Evolutionary conservation across 2,113 vertebrate genomes (phyloP).

Genomic region (Sialia sialis): DNA sequence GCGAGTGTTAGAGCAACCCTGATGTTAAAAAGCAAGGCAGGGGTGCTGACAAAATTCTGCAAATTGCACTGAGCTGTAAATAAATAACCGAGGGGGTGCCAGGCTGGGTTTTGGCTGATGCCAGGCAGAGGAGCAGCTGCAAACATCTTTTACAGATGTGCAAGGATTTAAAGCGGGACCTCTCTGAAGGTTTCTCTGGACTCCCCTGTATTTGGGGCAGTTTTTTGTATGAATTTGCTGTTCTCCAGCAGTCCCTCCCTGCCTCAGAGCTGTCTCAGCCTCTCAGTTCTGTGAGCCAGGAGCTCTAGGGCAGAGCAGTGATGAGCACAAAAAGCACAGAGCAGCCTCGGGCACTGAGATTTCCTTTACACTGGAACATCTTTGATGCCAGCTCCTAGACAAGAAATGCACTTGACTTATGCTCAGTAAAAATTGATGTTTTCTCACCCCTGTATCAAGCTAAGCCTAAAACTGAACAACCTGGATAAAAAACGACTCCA

Average conservation of each 20-base stretch:
- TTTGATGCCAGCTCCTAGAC: not conserved
- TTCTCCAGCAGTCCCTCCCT: not conserved
- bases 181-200: not conserved
- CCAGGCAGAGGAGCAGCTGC: not conserved
- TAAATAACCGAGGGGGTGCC: not conserved
- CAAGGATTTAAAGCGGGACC: fast-evolving
- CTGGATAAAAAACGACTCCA: not conserved
- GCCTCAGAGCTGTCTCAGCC: not conserved
- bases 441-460: not conserved
- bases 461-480: not conserved
- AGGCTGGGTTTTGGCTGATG: not conserved
- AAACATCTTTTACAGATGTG: fast-evolving
- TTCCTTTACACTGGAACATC: not conserved
- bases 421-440: not conserved
- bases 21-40: not conserved
- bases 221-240: not conserved
- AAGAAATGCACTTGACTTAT: not conserved
- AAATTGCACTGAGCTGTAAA: not conserved
- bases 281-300: not conserved
- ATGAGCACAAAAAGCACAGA: not conserved
- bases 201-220: not conserved
- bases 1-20: not conserved
- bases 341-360: not conserved
- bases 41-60: fast-evolving
- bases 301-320: not conserved